Percentiles rank a stretch among this genome's conserved stretches.
Evolutionary conservation across 2,888 invertebrate genomes (phyloP).

Genomic region (Leptura quadrifasciata): DNA sequence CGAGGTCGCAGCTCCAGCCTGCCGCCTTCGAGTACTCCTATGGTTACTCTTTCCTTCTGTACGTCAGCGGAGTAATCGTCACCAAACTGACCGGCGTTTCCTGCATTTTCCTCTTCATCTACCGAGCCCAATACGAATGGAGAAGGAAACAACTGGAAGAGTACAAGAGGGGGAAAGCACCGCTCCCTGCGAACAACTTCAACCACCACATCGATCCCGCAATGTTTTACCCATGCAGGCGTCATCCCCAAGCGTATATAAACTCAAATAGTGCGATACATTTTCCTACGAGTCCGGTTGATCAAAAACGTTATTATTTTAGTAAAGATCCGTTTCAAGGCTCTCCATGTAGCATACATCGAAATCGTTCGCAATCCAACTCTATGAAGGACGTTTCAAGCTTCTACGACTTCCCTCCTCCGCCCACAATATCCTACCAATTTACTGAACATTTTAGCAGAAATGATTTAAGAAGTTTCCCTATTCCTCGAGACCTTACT

Average conservation of each 20-base stretch:
- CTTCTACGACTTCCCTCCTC: slow-evolving; percentile 80
- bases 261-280: slow-evolving; percentile 72
- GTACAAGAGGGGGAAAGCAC: slow-evolving; percentile 64
- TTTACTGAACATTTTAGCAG: slow-evolving; percentile 73
- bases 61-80: slow-evolving; percentile 88
- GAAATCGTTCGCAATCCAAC: slow-evolving; percentile 74
- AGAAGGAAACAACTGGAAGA: slow-evolving; percentile 75
- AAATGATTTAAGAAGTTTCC: slow-evolving; percentile 54
- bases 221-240: slow-evolving; percentile 72
- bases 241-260: slow-evolving; percentile 73
- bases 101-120: slow-evolving; percentile 91
- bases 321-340: slow-evolving; percentile 76
- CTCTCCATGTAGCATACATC: slow-evolving; percentile 78
- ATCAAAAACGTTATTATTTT: slow-evolving; percentile 80
- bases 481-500: slow-evolving; percentile 78
- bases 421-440: slow-evolving; percentile 80
- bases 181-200: slow-evolving; percentile 61
- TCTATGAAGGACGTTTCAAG: slow-evolving; percentile 78
- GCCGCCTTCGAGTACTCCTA: slow-evolving; percentile 90
- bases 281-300: slow-evolving; percentile 66
- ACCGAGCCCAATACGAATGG: slow-evolving; percentile 77
- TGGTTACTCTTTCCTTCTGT: slow-evolving; percentile 91
- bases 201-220: slow-evolving; percentile 60
- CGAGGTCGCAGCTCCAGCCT: slow-evolving; percentile 85
- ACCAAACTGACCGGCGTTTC: slow-evolving; percentile 91